These are phyloP conservation scores for Sinhomidia bicolor DNA, from an alignment of 2,888 invertebrate genomes.

Conservation along the genomic window DNA sequence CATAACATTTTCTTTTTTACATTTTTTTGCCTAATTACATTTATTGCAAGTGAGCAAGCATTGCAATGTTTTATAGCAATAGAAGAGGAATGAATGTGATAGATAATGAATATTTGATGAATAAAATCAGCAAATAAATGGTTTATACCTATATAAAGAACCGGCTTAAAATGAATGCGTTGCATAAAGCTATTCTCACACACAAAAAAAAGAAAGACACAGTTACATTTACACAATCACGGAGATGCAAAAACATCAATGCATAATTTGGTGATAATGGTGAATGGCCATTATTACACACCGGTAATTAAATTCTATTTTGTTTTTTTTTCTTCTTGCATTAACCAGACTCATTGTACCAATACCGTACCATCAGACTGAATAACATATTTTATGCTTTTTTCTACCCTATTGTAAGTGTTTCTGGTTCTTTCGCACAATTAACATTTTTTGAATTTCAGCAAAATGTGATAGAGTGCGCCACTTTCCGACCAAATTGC, in stretches of 20 bases:
- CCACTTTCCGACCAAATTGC: no score
- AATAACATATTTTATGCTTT: no score
- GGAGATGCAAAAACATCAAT: neutral
- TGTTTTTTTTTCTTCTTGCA: neutral
- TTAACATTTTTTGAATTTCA: no score
- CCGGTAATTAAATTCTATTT: constrained; percentile 26
- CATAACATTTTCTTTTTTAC: neutral
- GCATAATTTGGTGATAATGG: neutral
- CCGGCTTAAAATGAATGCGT: neutral
- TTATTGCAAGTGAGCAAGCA: neutral
- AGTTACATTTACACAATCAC: neutral
- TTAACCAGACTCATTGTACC: neutral
- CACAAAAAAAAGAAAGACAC: constrained; percentile 37
- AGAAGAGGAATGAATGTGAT: neutral
- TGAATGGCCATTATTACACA: neutral
- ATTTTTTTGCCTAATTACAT: constrained; percentile 1
- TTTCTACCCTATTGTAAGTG: no score
- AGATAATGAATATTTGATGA: constrained; percentile 35
- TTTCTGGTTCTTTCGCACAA: no score
- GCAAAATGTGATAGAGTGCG: no score
- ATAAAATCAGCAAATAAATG: constrained; percentile 7
- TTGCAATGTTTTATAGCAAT: neutral
- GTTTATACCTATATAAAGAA: neutral
- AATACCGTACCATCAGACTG: no score
- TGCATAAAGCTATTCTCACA: neutral